These are phyloP conservation scores for Lasioglossum albipes DNA, from an alignment of 1,140 invertebrate species.

Conservation along the genomic window DNA sequence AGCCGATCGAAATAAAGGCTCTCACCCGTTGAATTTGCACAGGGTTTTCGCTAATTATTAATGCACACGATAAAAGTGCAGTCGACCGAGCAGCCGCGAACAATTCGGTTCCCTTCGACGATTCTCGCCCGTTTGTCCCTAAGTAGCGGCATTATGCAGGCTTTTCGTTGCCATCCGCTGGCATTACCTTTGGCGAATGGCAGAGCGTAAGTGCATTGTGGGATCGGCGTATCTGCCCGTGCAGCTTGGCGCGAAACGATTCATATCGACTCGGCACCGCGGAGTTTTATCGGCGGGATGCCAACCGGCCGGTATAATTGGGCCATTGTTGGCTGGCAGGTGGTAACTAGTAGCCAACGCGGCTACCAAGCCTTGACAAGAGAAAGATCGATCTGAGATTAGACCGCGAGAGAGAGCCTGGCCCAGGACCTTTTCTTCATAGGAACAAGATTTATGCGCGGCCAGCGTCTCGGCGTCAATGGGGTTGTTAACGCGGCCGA, in stretches of 20 bases:
- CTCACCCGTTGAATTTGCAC: no score
- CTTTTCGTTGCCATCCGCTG: slow-evolving; percentile 12
- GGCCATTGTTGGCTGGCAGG: slow-evolving; percentile 56
- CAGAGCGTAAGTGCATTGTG: slow-evolving; percentile 22
- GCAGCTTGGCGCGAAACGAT: slow-evolving; percentile 16
- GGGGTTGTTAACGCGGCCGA: slow-evolving; percentile 18
- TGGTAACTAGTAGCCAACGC: slow-evolving; percentile 39
- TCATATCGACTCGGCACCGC: slow-evolving; percentile 35
- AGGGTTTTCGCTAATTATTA: no score
- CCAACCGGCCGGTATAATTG: slow-evolving; percentile 42
- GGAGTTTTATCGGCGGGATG: slow-evolving; percentile 41
- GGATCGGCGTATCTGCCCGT: slow-evolving; percentile 10
- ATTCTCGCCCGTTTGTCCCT: not conserved
- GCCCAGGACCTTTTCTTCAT: slow-evolving; percentile 29
- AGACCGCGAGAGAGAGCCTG: not conserved
- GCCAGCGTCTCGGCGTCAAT: slow-evolving; percentile 20
- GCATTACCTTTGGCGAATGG: slow-evolving; percentile 12
- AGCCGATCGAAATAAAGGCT: no score
- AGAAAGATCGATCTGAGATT: slow-evolving; percentile 53
- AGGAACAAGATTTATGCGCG: slow-evolving; percentile 34
- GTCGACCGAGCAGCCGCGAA: no score
- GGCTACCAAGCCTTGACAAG: slow-evolving; percentile 31
- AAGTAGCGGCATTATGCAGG: slow-evolving; percentile 28
- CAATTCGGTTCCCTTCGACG: not conserved
- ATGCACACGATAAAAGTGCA: no score